Percentiles rank a stretch among this genome's conserved stretches.
These are phyloP conservation scores for Musca vetustissima DNA, from an alignment of 1,140 invertebrate species.

Conservation along the genomic window DNA sequence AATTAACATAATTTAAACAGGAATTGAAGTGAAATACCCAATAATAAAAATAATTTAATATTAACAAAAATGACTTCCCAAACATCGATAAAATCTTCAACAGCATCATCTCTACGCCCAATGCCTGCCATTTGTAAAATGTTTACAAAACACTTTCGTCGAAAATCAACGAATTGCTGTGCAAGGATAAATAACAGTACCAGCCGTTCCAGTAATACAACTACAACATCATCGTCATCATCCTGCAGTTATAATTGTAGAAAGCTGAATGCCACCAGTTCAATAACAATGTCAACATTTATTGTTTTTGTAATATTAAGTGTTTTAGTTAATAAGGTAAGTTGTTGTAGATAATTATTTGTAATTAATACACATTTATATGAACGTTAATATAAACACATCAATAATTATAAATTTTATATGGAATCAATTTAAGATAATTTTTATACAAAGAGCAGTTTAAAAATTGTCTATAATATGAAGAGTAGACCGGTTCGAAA, in stretches of 20 bases:
- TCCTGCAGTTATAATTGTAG: neutral
- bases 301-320: slow-evolving; percentile 5
- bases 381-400: too few species aligned
- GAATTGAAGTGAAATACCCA: too few species aligned
- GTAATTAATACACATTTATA: too few species aligned
- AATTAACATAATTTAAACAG: too few species aligned
- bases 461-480: too few species aligned
- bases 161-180: slow-evolving; percentile 38
- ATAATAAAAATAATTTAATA: too few species aligned
- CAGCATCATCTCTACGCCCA: neutral
- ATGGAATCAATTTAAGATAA: too few species aligned
- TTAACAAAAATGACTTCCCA: too few species aligned
- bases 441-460: too few species aligned
- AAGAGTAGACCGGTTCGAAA: too few species aligned
- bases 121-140: slow-evolving; percentile 45
- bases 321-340: slow-evolving; percentile 19
- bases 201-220: slow-evolving; percentile 8
- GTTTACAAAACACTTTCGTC: slow-evolving; percentile 55
- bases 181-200: neutral
- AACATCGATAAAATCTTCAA: slow-evolving; percentile 25
- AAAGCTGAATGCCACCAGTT: neutral
- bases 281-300: neutral
- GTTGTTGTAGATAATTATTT: neutral
- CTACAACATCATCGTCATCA: too few species aligned
- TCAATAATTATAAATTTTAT: too few species aligned